Conservation (phyloP, 2,888 invertebrate species). For the Drosophila tripunctata region DNA sequence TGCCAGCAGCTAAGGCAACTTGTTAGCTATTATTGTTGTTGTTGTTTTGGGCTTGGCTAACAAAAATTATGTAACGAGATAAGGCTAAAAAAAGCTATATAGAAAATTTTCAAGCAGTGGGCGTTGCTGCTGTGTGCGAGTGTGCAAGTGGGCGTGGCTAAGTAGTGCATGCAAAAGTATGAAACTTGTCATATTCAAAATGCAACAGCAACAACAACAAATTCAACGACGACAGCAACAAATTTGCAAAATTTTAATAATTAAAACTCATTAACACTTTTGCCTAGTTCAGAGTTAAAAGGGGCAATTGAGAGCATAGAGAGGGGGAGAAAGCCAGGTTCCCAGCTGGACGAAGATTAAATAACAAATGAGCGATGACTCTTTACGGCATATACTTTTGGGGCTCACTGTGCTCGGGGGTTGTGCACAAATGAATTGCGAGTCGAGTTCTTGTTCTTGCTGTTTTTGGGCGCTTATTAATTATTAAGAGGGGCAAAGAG, state of each 20-base stretch:
- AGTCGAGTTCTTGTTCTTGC: conserved; percentile 29
- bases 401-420: conserved; percentile 20
- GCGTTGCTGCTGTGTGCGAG: neutral
- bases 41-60: conserved; percentile 32
- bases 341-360: conserved; percentile 70
- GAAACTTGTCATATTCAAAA: conserved; percentile 42
- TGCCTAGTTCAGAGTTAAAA: conserved; percentile 15
- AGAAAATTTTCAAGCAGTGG: neutral
- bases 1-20: conserved; percentile 54
- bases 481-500: conserved; percentile 32
- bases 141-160: neutral
- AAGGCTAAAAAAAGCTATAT: conserved; percentile 20
- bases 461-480: conserved; percentile 55
- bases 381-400: conserved; percentile 58
- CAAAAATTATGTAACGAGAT: conserved; percentile 64
- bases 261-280: conserved; percentile 78
- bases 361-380: conserved; percentile 79
- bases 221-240: conserved; percentile 18
- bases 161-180: conserved; percentile 13
- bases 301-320: neutral
- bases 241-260: conserved; percentile 66
- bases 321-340: neutral
- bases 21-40: conserved; percentile 40
- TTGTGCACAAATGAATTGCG: conserved; percentile 36
- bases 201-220: conserved; percentile 25